Conservation (phyloP, 2,113 vertebrate species). For the Nematolebias whitei region DNA sequence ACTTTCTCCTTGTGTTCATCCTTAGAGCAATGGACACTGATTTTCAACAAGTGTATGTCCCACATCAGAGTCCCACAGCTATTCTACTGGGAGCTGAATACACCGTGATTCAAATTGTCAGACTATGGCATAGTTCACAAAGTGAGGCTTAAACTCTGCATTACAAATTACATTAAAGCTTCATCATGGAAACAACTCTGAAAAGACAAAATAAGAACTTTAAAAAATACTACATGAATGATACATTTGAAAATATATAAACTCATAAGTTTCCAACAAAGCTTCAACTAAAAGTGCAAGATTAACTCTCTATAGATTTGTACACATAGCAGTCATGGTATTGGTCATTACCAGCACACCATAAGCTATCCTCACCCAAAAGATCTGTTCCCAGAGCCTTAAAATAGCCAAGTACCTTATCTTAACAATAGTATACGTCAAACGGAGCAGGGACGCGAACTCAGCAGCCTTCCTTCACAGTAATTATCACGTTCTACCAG, state of each 20-base stretch:
- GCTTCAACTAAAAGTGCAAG: neutral
- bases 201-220: too few relatives aligned
- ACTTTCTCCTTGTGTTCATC: neutral
- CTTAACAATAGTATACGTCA: conserved; percentile 66
- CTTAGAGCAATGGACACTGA: too few relatives aligned
- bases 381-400: conserved; percentile 15
- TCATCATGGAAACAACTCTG: too few relatives aligned
- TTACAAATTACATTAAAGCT: too few relatives aligned
- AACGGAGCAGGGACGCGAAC: conserved; percentile 63
- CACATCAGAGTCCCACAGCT: too few relatives aligned
- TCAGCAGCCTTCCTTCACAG: conserved; percentile 77
- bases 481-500: conserved; percentile 75
- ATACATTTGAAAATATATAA: too few relatives aligned
- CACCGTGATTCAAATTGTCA: too few relatives aligned
- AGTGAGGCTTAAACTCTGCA: too few relatives aligned
- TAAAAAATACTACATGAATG: too few relatives aligned
- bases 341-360: conserved; percentile 41
- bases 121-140: too few relatives aligned
- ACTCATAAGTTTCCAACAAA: neutral
- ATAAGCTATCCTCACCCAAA: conserved; percentile 27
- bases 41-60: too few relatives aligned
- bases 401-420: conserved; percentile 54
- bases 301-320: neutral
- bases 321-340: conserved; percentile 5
- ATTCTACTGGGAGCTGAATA: too few relatives aligned